Base-by-base conservation (phyloP, 1,140 invertebrate genomes). In the Linepithema humile region DNA sequence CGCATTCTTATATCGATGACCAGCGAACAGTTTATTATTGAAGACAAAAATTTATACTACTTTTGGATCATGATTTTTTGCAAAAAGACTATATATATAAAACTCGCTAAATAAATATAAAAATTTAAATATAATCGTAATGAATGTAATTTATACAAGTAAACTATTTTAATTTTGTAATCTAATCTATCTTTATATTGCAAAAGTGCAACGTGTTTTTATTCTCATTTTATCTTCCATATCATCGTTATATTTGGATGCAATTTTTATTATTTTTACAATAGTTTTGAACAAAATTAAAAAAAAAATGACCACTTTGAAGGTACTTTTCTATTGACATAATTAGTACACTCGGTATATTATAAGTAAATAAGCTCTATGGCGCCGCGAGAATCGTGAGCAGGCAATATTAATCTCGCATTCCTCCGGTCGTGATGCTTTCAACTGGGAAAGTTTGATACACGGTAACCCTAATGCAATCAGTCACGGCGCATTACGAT, bases 401-500 rank as follows among this genome's bases (percentile, higher is more conserved):
- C 82, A 29, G 55, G 55, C 53, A 67, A 62, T 88, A 88, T 88
- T 78, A 88, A 88, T 88, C 85, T 88, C 74, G 12, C n/a, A 73
- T 84, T 65, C 67, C 57, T 43, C 7, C 17, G 50, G 48, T 57
- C 45, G 45, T 48, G 20, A 32, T 53, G 60, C 75, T 62, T 57
- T 85, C 75, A 85, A 69, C 69, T 48, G 60, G 29, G 40, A 64
- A 86, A 53, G 85, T 64, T 87, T 80, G 86, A 86, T 88, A 84
- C 86, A 69, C 67, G 85, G 82, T 80, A 87, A 88, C 86, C 74
- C 40, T 87, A 87, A 84, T 75, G 87, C 87, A 78, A 89, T 89
- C 86, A 85, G 88, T 89, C 88, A 89, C 84, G 88, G 55, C 86
- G 32, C 86, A 57, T 89, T 89, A 89, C 83, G 88, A 89, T 89